Evolutionary conservation across 2,113 vertebrate genomes (phyloP).

Genomic region (Corvus cornix): DNA sequence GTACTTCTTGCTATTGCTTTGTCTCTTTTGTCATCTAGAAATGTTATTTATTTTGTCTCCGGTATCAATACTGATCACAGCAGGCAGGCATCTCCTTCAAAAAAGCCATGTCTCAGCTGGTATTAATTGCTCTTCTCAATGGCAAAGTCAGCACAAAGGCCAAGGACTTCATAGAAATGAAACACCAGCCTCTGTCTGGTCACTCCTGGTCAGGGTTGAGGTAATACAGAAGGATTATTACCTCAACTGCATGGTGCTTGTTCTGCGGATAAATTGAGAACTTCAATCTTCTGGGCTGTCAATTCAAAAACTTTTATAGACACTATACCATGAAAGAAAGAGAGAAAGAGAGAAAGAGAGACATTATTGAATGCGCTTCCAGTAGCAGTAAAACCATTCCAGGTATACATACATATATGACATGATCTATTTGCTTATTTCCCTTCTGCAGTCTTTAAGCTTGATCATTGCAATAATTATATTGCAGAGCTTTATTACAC

Average conservation of each 20-base stretch:
- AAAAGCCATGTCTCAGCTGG: not conserved
- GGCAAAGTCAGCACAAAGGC: constrained; percentile 25
- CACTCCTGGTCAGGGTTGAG: constrained; percentile 5
- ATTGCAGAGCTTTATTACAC: not conserved
- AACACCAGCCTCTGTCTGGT: not conserved
- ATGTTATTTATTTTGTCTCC: constrained; percentile 38
- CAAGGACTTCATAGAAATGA: constrained; percentile 37
- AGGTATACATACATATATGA: not conserved
- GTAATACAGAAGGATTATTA: constrained; percentile 40
- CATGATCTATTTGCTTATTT: not conserved
- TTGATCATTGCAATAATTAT: not conserved
- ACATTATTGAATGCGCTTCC: not conserved
- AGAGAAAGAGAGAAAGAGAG: not conserved
- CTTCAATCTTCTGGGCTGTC: constrained; percentile 40
- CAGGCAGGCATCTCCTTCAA: not conserved
- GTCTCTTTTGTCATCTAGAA: not conserved
- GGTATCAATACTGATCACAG: not conserved
- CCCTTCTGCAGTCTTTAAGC: not conserved
- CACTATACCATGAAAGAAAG: not conserved
- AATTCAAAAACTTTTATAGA: constrained; percentile 20
- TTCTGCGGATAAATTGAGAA: constrained; percentile 25
- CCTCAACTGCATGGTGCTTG: not conserved
- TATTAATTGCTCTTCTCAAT: constrained; percentile 21
- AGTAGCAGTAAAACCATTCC: not conserved
- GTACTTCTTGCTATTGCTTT: constrained; percentile 4